Evolutionary conservation across 2,797 vertebrate species (phyloP), one percentile per base, ranked within the genome.

Genomic region (Pyrocephalus nanus): DNA sequence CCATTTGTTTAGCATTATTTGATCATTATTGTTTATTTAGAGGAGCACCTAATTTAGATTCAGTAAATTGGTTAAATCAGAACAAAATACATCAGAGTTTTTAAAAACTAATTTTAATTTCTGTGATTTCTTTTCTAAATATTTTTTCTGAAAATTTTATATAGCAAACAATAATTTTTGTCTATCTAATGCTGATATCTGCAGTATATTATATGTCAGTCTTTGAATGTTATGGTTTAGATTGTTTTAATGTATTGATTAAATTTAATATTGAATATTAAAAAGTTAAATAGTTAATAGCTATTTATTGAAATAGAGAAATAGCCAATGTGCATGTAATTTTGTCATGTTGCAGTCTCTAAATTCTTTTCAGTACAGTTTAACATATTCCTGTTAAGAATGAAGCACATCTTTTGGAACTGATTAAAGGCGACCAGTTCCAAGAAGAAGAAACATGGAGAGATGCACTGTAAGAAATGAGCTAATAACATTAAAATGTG

Each of bases 401-500:
- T 71, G 78, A 86, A 91, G 55, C 27, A 40, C 29, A 71, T 53
- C 77, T 84, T 86, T 82, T 86, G 50, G 69, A 78, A 70, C 15
- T 40, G 86, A 77, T 69, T 88, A 96, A 77, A 86, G 53, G 67
- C 95, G 91, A 89, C 53, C 74, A 73, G 48, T 93, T 94, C 82
- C 81, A 96, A 71, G 72, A 76, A 61, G 62, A 78, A 89, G 83
- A 93, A 93, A 73, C 86, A 92, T 55, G 47, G 84, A 25, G 64
- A 91, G 19, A 77, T 80, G 27, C 57, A 51, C 18, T 91, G 81
- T 55, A 91, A 78, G 65, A 96, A 94, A 82, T 76, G 64, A 91
- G 84, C 84, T 91, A 86, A 83, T 76, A 89, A 86, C 47, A 76
- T 13, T 90, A 88, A 95, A 97, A 88, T 90, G 70, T 87, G 64